Evolutionary conservation across 2,888 invertebrate genomes (phyloP), one percentile per base, ranked within the genome.

Genomic region (Cybosia mesomella): DNA sequence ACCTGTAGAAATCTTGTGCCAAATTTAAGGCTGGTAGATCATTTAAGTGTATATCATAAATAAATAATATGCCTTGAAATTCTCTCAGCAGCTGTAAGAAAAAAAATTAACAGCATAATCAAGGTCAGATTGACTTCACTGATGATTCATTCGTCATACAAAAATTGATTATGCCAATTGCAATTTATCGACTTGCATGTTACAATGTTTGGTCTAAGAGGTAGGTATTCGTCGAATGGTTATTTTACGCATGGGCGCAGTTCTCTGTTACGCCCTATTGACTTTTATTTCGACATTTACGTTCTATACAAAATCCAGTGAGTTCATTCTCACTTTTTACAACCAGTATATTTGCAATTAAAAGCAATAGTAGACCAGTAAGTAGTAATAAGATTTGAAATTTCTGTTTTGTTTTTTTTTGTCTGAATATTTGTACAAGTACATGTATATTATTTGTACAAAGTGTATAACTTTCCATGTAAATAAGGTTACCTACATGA

Each of bases 161-260:
- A 70, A 67, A 72, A 80, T 75, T 75, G 75, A 80, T 80, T 75
- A 74, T 67, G 64, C 62, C 54, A 53, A 65, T 66, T 66, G 54
- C 49, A 54, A 58, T 28, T 61, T 55, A 70, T 55, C 39, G 32
- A 70, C 49, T 66, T 53, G 53, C 58, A 63, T 55, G 55, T 32
- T 68, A 66, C 71, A 69, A 62, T 70, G 73, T 60, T 58, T 68
- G 71, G 66, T 76, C 75, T 76, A 64, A 73, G 75, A 83, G n/a
- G 75, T 77, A 82, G n/a, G n/a, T n/a, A 80, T 81, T 83, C 82
- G 80, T 82, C 66, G 72, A 85, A 82, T 81, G 73, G 77, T 80
- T 82, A 89, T 89, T 92, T 91, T 89, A 91, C 92, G 92, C 89
- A 85, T 89, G 89, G 87, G 83, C 80, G 87, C 84, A 80, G 75